Percentiles rank a stretch among this genome's conserved stretches.
phyloP scores from a whole-genome alignment of 1,140 invertebrate genomes.

The Leucophenga varia region DNA sequence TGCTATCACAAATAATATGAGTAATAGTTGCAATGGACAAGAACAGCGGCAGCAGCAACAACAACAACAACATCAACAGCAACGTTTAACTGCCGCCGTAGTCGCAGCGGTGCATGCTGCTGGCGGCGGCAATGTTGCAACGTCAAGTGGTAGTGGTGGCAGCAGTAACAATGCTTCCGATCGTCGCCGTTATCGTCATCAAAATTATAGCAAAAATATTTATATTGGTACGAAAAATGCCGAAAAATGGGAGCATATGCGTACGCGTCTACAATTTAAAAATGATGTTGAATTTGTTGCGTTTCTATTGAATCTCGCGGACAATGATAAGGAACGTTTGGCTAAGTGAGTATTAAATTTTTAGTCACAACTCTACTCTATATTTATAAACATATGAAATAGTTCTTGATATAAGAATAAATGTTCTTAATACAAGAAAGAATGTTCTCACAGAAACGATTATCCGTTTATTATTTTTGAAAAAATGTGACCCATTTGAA shows the following conservation, averaged over 20 bases:
- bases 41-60: conserved; percentile 11
- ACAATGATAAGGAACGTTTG: conserved; percentile 54
- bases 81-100: not conserved
- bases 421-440: no score
- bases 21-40: not conserved
- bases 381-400: no score
- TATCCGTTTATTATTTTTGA: no score
- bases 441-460: no score
- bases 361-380: no score
- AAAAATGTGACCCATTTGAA: no score
- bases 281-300: conserved; percentile 58
- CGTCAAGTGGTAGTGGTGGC: conserved; percentile 16
- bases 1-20: conserved; percentile 10
- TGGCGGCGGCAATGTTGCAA: conserved; percentile 1
- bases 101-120: not conserved
- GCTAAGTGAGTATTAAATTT: conserved; percentile 46
- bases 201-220: conserved; percentile 55
- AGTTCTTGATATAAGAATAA: no score
- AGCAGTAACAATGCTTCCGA: conserved; percentile 38
- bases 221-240: conserved; percentile 58
- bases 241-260: conserved; percentile 57
- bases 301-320: conserved; percentile 57
- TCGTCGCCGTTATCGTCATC: conserved; percentile 49
- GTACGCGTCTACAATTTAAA: conserved; percentile 51
- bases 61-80: conserved; percentile 9